A percentile compares a stretch with the other conserved stretches of the same genome.
These are phyloP conservation scores for Dolichoris vasculosae DNA, from an alignment of 1,140 invertebrate genomes.

Conservation along the genomic window DNA sequence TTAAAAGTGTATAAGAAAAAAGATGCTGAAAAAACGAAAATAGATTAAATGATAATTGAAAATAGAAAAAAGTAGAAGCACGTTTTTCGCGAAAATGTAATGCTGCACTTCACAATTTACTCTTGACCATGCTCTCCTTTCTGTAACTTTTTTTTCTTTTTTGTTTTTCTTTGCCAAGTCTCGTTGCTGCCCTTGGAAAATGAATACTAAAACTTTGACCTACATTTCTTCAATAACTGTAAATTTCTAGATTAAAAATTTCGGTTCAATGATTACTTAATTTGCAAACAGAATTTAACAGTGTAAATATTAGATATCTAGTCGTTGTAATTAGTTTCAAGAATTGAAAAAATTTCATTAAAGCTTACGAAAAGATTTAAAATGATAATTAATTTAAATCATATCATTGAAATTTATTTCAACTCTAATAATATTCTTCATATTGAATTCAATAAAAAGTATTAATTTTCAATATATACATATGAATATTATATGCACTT, in stretches of 20 bases:
- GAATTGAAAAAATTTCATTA: neutral
- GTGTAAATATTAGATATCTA: neutral
- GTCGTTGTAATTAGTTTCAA: neutral
- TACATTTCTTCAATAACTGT: neutral
- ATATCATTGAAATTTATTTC: neutral
- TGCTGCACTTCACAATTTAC: constrained; percentile 38
- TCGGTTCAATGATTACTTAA: neutral
- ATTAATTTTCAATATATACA: no score
- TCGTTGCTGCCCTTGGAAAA: neutral
- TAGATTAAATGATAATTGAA: neutral
- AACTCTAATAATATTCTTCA: neutral
- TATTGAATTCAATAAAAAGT: no score
- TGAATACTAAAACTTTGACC: neutral
- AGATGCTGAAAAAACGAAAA: neutral
- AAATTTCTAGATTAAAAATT: neutral
- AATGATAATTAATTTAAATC: neutral
- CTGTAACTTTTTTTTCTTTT: neutral
- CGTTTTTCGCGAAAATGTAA: neutral
- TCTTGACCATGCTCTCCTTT: constrained; percentile 20
- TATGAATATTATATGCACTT: no score
- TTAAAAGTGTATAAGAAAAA: neutral
- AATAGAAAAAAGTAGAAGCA: neutral
- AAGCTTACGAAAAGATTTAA: neutral
- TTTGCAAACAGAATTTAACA: neutral
- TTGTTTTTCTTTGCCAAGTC: neutral